These are phyloP conservation scores for Drosophila nigritarsus DNA, from an alignment of 2,888 invertebrate genomes.

Conservation along the genomic window DNA sequence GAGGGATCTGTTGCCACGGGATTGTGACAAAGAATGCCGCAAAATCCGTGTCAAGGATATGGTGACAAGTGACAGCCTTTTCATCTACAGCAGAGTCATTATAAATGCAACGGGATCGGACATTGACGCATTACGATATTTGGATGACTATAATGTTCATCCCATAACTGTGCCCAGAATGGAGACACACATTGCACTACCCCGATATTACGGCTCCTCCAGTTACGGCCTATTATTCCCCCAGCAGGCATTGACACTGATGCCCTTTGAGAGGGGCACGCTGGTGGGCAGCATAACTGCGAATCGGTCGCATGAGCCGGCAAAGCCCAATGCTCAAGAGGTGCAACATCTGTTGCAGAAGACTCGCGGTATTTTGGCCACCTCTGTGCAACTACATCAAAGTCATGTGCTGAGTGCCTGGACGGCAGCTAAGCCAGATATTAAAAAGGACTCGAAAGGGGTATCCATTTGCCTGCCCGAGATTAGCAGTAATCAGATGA, in stretches of 20 bases:
- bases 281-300: constrained; percentile 98
- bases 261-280: constrained; percentile 97
- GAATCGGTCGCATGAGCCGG: constrained; percentile 92
- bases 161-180: constrained; percentile 90
- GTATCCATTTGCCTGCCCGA: constrained; percentile 99
- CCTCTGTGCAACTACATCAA: constrained; percentile 96
- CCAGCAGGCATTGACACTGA: constrained; percentile 97
- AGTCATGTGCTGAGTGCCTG: constrained; percentile 98
- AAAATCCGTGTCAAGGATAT: constrained; percentile 90
- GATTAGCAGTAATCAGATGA: constrained; percentile 93
- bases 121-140: constrained; percentile 95
- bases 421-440: constrained; percentile 98
- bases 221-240: constrained; percentile 99
- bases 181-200: constrained; percentile 86
- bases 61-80: constrained; percentile 92
- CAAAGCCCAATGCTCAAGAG: constrained; percentile 97
- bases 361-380: constrained; percentile 96
- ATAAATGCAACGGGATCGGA: constrained; percentile 99
- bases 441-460: constrained; percentile 90
- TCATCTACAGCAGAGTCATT: constrained; percentile 94
- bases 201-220: constrained; percentile 98
- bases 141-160: constrained; percentile 94
- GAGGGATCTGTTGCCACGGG: constrained; percentile 88
- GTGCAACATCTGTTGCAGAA: constrained; percentile 98
- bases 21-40: constrained; percentile 82